Evolutionary conservation across 2,113 vertebrate species (phyloP), one percentile per base, ranked within the genome.

Genomic region (Elanus axillaris): DNA sequence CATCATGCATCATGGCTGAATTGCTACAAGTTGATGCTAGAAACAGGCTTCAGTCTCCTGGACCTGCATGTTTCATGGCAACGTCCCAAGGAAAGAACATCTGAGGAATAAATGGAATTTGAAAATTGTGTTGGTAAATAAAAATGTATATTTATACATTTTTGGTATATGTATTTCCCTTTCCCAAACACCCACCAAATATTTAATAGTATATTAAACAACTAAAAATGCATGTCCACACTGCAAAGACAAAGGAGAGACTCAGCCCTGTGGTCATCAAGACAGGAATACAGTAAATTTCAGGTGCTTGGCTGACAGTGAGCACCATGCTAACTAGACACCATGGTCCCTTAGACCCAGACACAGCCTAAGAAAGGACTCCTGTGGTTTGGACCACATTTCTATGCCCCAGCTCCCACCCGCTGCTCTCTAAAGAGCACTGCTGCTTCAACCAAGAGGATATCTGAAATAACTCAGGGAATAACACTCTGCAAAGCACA

Each of bases 1-100:
- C 23, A 2, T 23, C 5, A 2, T 21, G 13, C 13, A 23, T 10
- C 22, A 5, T 3, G 12, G n/a, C 4, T 8, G 18, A 60, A 67
- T 13, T 29, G 9, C 60, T 11, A 22, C 42, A 23, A n/a, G 19
- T 31, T 60, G 63, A 23, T 59, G 43, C 50, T 7, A 55, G 69
- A 66, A 89, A 72, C 23, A 43, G 43, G 23, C 45, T 53, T 47
- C 32, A 36, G 45, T 11, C 47, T 66, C 40, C 25, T 27, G 31
- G 36, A 32, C 43, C 55, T 60, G 58, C 22, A 11, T 5, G 31
- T 69, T 84, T 68, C 73, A 53, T 20, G 66, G 56, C 38, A 64
- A 40, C 56, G 27, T 38, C 50, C 47, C 16, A 2, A 82, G 73
- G 27, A 90, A 68, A 53, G 29, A 42, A 68, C 63, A 34, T 43